Conservation (phyloP, 1,140 invertebrate species). For the Caenorhabditis remanei region DNA sequence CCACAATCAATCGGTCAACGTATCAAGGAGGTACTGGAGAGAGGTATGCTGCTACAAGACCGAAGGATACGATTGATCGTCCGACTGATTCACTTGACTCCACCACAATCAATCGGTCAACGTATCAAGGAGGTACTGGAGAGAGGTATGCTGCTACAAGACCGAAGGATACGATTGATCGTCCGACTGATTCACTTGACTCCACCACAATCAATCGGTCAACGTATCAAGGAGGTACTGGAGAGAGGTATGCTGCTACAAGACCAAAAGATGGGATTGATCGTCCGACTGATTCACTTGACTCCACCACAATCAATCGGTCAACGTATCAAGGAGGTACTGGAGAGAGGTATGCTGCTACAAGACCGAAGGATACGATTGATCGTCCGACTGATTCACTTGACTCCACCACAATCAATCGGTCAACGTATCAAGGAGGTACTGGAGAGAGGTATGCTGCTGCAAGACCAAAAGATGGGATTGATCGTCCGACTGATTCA, state of each 20-base stretch:
- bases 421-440: slow-evolving; percentile 20
- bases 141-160: not conserved
- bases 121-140: slow-evolving; percentile 35
- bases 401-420: not conserved
- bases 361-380: not conserved
- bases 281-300: slow-evolving; percentile 17
- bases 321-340: slow-evolving; percentile 21
- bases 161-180: slow-evolving; percentile 16
- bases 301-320: slow-evolving; percentile 6
- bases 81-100: slow-evolving; percentile 11
- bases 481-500: slow-evolving; percentile 34
- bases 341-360: not conserved
- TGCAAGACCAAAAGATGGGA: not conserved
- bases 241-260: not conserved
- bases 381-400: slow-evolving; percentile 27
- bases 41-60: not conserved
- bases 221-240: slow-evolving; percentile 29
- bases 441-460: slow-evolving; percentile 2
- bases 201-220: slow-evolving; percentile 12
- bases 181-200: slow-evolving; percentile 10
- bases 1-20: not conserved
- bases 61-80: slow-evolving; percentile 21
- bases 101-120: not conserved
- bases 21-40: slow-evolving; percentile 39
- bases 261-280: slow-evolving; percentile 7